phyloP scores from a whole-genome alignment of 2,797 vertebrate genomes.

The Sardinella longiceps region DNA sequence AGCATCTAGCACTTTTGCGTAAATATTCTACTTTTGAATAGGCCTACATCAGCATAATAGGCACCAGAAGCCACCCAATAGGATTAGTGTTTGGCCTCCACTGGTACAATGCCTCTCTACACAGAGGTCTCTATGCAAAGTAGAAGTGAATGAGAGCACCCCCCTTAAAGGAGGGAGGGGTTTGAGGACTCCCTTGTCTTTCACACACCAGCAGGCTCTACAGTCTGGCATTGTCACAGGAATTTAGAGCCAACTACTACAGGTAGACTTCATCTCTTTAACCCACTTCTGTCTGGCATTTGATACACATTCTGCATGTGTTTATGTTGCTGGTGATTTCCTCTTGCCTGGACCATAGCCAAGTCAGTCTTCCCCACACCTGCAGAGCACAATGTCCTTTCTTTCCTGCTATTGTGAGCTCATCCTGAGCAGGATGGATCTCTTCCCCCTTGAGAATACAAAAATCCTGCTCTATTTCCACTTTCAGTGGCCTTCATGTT shows the following conservation, averaged over 20 bases:
- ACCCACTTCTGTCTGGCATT: background rate
- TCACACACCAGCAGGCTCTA: background rate
- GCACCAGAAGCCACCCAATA: background rate
- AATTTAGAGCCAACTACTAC: background rate
- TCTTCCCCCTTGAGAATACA: constrained; percentile 36
- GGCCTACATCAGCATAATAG: background rate
- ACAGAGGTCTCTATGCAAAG: background rate
- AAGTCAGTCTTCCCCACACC: constrained; percentile 49
- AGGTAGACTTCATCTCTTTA: background rate
- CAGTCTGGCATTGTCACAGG: background rate
- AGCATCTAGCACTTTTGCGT: background rate
- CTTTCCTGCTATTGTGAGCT: constrained; percentile 62
- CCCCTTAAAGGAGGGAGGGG: background rate
- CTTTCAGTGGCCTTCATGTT: constrained; percentile 32
- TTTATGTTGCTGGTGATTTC: background rate
- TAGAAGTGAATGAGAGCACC: background rate
- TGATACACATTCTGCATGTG: background rate
- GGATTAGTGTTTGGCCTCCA: background rate
- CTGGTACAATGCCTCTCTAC: background rate
- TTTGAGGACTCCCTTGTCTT: background rate
- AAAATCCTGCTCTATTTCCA: constrained; percentile 46
- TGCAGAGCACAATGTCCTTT: constrained; percentile 43
- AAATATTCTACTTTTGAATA: background rate
- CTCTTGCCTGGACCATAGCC: background rate
- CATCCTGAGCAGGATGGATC: constrained; percentile 43